Conservation (phyloP, 2,113 vertebrate species). For the Chaetops frenatus region DNA sequence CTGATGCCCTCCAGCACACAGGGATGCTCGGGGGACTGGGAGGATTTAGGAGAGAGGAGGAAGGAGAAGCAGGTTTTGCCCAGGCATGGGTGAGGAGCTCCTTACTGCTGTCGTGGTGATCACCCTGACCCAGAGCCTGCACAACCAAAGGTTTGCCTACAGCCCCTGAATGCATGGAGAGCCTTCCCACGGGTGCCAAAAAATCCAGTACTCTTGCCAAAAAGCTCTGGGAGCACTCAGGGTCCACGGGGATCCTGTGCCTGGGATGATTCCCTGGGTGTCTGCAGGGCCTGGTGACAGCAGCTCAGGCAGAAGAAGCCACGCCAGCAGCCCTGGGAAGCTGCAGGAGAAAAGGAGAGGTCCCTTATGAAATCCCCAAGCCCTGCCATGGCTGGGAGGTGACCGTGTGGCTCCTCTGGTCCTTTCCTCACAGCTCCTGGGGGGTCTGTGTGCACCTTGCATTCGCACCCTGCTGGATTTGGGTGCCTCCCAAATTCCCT, state of each 20-base stretch:
- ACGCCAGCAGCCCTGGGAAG: background rate
- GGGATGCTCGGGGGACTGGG: background rate
- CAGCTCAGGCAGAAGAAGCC: background rate
- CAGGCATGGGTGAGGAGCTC: background rate
- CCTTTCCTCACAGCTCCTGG: fast-evolving
- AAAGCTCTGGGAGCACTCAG: background rate
- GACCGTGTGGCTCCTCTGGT: background rate
- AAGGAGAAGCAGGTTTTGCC: background rate
- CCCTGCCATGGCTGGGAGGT: background rate
- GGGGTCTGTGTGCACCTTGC: fast-evolving
- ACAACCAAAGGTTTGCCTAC: background rate
- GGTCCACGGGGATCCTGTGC: background rate
- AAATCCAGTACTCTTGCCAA: background rate
- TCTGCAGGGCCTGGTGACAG: fast-evolving
- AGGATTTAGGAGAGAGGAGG: background rate
- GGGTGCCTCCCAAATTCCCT: background rate
- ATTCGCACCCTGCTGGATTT: background rate
- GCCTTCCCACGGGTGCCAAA: background rate
- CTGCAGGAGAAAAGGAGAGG: background rate
- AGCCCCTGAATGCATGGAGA: fast-evolving
- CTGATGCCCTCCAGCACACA: background rate
- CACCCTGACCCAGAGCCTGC: background rate
- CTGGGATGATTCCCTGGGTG: background rate
- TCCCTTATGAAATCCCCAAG: background rate
- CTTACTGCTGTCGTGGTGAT: fast-evolving